phyloP scores from a whole-genome alignment of 2,888 invertebrate genomes.

The Drosophila trichaetosa region DNA sequence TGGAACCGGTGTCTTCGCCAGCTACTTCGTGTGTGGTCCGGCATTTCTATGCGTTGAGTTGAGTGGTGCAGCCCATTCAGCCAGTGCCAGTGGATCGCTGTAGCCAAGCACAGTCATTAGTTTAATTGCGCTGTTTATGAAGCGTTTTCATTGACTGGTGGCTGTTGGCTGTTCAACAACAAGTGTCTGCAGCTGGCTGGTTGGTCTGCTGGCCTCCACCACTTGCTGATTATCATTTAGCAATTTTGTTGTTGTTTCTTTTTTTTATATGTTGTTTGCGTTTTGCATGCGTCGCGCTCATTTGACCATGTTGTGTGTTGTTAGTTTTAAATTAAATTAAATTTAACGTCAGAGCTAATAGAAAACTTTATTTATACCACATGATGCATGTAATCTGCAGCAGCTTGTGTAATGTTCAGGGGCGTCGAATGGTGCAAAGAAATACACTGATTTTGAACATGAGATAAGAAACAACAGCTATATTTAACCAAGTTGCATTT shows the following conservation, averaged over 20 bases:
- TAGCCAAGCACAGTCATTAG: slow-evolving; percentile 70
- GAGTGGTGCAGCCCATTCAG: slow-evolving; percentile 24
- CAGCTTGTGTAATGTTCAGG: slow-evolving; percentile 1
- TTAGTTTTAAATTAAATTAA: slow-evolving; percentile 76
- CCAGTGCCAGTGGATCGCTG: slow-evolving; percentile 28
- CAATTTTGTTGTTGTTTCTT: slow-evolving; percentile 39
- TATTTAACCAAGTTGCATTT: slow-evolving; percentile 8
- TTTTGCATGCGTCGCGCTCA: slow-evolving; percentile 64
- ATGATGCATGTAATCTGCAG: slow-evolving; percentile 35
- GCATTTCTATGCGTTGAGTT: slow-evolving; percentile 39
- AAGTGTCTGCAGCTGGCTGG: slow-evolving; percentile 47
- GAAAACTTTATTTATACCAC: slow-evolving; percentile 58
- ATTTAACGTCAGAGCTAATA: slow-evolving; percentile 73
- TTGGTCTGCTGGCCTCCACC: slow-evolving; percentile 26
- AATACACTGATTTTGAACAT: slow-evolving; percentile 2
- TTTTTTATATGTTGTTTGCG: slow-evolving; percentile 34
- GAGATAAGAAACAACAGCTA: slow-evolving; percentile 3
- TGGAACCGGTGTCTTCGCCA: slow-evolving; percentile 53
- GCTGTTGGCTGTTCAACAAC: slow-evolving; percentile 26
- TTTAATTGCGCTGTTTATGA: slow-evolving; percentile 80
- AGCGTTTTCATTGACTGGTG: slow-evolving; percentile 56
- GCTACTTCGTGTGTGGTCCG: slow-evolving; percentile 66
- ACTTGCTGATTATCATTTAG: slow-evolving; percentile 61
- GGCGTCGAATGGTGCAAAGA: slow-evolving; percentile 11
- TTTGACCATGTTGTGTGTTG: slow-evolving; percentile 55